Evolutionary conservation across 1,140 invertebrate species (phyloP), one percentile per base, ranked within the genome.

Genomic region (Drosophila kohkoa): DNA sequence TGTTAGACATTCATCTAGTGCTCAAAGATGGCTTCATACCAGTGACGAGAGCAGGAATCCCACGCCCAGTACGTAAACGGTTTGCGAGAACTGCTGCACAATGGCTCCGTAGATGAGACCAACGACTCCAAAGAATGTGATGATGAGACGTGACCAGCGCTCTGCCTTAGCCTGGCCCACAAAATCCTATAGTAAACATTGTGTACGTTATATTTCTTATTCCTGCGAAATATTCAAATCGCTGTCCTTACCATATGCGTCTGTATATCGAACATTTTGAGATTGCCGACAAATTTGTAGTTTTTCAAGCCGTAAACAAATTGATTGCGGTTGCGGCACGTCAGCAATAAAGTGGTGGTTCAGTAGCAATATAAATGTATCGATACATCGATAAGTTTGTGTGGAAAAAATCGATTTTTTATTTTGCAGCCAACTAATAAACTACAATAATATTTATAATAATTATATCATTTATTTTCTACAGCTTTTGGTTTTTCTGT

Each of bases 21-120:
- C 20, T 25, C 20, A 20, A 13, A 0, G 1, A 2, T 7, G 2
- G 92, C 95, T 95, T 92, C 95, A 95, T 93, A 98, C 95, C 82
- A 99, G 93, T 41, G 96, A 95, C 54, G 97, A 97, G 71, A 99
- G 93, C 1, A 96, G 93, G 92, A 98, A 98, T 72, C 98, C 98
- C 85, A 96, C 97, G 20, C 96, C 96, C n/a, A 99, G 93, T 87
- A 98, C 97, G 69, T 98, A 98, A 15, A 99, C 96, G 5, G 98
- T 98, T 92, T 98, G 97, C 0, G 98, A 99, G 92, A 99, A 99
- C 93, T 98, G 97, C 93, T 99, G 98, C 83, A 98, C 97, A 16
- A 97, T 95, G 68, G 98, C 98, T n/a, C 98, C 98, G 96, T 97
- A 98, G 51, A 97, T 93, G 30, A 99, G 95, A 16, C 98, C 98